Evolutionary conservation across 2,113 vertebrate genomes (phyloP), one percentile per base, ranked within the genome.

Genomic region (Pterophyllum scalare): DNA sequence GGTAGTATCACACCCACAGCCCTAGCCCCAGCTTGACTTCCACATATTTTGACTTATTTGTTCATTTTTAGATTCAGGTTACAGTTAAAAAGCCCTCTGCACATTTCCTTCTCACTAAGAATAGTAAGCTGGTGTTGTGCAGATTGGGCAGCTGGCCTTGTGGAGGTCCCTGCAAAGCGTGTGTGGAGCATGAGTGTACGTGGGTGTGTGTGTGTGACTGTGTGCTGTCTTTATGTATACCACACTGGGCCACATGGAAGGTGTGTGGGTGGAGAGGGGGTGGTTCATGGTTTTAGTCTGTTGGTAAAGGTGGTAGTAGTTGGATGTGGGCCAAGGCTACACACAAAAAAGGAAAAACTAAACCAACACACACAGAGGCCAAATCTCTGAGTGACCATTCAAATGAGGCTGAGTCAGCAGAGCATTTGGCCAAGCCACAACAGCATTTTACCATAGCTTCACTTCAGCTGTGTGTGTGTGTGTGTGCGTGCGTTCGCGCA

Each of bases 381-480:
- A 88, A 84, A 91, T 85, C 58, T 88, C 79, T 83, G 80, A 87
- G 86, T 90, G 91, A 90, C 92, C 92, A 90, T 92, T 94, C 79
- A 89, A 91, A 92, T 89, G 84, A 82, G 57, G 88, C 92, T 89
- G 92, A 91, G 84, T 95, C 94, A 93, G 94, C 89, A 22, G 31
- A 79, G 65, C 72, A 40, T 70, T 77, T 72, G 57, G 87, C 90
- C 90, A 85, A 80, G 75, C 87, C 81, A 88, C 83, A 87, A 62
- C 87, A 84, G 89, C 86, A 84, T 83, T 90, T 89, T 80, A 89
- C 74, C 79, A 87, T 65, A 72, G 79, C 57, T 84, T 83, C 46
- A 77, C 84, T 74, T 84, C 82, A 75, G 59, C 35, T 84, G 8
- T 90, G 77, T 86, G 56, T 46, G 35, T 49, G 59, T 52, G 33